Conservation (phyloP, 1,140 invertebrate genomes). For the Apis cerana region DNA sequence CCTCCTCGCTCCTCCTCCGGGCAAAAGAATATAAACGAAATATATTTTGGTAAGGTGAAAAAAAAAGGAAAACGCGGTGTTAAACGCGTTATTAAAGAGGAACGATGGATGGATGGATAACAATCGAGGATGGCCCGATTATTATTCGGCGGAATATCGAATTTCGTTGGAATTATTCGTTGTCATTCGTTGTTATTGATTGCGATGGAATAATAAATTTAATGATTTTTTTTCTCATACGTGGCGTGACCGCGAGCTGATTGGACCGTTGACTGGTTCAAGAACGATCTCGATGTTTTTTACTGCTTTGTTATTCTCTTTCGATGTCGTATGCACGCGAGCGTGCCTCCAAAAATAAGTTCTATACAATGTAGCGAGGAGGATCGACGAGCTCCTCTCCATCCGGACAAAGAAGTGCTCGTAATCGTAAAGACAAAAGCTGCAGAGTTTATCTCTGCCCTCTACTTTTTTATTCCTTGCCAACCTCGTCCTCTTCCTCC, state of each 20-base stretch:
- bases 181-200: no score
- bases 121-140: no score
- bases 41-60: background rate
- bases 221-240: background rate
- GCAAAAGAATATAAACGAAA: background rate
- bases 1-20: no score
- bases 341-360: background rate
- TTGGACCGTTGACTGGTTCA: background rate
- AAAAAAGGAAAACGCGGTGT: no score
- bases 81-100: no score
- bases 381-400: background rate
- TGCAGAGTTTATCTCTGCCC: background rate
- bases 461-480: background rate
- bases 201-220: background rate
- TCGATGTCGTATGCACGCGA: background rate
- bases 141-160: no score
- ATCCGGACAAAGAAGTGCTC: background rate
- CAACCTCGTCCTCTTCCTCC: background rate
- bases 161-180: no score
- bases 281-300: background rate
- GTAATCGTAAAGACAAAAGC: background rate
- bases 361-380: background rate
- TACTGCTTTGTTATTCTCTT: conserved; percentile 11
- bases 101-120: no score
- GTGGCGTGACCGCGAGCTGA: background rate